Percentiles rank a stretch among this genome's conserved stretches.
These are phyloP conservation scores for Stercorarius parasiticus DNA, from an alignment of 2,113 vertebrate genomes.

Conservation along the genomic window DNA sequence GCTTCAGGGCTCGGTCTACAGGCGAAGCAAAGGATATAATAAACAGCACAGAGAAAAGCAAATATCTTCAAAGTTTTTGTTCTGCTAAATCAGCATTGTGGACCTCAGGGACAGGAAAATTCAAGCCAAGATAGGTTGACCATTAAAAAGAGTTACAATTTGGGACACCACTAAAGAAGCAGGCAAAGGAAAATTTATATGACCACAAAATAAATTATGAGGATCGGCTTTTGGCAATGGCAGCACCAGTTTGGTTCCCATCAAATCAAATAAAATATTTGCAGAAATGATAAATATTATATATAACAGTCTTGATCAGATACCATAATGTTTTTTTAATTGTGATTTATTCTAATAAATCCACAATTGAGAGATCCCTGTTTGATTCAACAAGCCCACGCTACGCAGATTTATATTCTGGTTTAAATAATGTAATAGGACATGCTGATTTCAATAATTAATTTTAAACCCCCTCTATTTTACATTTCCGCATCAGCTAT, in stretches of 20 bases:
- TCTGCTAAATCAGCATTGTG: slow-evolving; percentile 61
- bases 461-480: neutral
- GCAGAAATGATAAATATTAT: neutral
- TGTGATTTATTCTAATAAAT: neutral
- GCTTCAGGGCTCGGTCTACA: neutral
- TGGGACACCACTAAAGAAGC: slow-evolving; percentile 50
- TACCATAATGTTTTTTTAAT: neutral
- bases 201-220: slow-evolving; percentile 40
- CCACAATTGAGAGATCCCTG: neutral
- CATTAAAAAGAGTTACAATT: slow-evolving; percentile 23
- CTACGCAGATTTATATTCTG: neutral
- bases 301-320: neutral
- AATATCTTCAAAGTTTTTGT: slow-evolving; percentile 44
- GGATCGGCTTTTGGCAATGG: neutral
- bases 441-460: neutral
- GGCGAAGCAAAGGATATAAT: slow-evolving; percentile 44
- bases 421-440: neutral
- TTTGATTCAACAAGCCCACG: neutral
- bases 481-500: neutral
- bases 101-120: slow-evolving; percentile 39
- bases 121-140: slow-evolving; percentile 28
- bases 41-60: slow-evolving; percentile 42
- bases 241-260: slow-evolving; percentile 23
- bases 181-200: slow-evolving; percentile 24
- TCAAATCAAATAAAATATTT: slow-evolving; percentile 10